phyloP scores from a whole-genome alignment of 2,888 invertebrate genomes.

The Cephus runcator region DNA sequence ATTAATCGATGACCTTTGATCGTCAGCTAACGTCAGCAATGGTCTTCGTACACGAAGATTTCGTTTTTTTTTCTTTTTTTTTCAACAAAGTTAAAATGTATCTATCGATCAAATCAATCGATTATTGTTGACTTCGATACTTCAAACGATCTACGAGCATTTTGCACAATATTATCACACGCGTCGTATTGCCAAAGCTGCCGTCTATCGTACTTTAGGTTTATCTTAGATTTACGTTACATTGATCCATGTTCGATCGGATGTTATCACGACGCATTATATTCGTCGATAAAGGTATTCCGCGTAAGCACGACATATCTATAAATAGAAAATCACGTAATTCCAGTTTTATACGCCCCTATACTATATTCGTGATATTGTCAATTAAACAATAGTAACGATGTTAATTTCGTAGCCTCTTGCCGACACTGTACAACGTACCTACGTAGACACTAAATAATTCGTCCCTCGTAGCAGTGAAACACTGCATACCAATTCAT shows the following conservation, averaged over 20 bases:
- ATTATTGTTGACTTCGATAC: no score
- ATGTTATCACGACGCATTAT: not conserved
- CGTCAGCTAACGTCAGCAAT: not conserved
- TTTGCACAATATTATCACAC: no score
- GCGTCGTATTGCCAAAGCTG: not conserved
- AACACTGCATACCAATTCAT: not conserved
- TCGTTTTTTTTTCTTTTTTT: no score
- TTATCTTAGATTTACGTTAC: not conserved
- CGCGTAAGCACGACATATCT: not conserved
- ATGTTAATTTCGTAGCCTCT: not conserved
- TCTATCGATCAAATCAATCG: no score
- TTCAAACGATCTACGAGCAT: no score
- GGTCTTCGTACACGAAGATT: no score
- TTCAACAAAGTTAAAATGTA: no score
- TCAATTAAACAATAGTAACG: not conserved
- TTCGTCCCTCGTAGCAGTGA: not conserved
- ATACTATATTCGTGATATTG: not conserved
- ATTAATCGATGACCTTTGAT: not conserved
- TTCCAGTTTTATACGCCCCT: not conserved
- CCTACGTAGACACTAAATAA: not conserved
- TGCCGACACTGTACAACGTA: not conserved
- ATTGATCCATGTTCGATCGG: not conserved
- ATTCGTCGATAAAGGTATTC: not conserved
- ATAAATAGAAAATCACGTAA: not conserved
- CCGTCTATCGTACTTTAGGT: not conserved